Conservation (phyloP, 1,140 invertebrate species). For the Campoletis sonorensis region DNA sequence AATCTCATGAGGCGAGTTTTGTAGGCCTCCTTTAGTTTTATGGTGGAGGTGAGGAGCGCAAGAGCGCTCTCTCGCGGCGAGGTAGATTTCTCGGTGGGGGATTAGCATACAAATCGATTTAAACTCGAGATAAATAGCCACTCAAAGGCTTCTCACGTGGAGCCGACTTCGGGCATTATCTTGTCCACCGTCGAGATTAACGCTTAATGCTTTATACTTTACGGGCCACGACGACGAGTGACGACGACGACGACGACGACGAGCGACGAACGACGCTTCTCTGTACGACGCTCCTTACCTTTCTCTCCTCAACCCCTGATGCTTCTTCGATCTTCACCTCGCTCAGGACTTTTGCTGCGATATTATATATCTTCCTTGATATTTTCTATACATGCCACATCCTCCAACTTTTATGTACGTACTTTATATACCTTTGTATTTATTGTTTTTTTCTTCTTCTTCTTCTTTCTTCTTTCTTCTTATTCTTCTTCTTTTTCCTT, state of each 20-base stretch:
- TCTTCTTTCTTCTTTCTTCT: neutral
- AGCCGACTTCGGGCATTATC: conserved; percentile 74
- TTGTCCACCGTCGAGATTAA: conserved; percentile 74
- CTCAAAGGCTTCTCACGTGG: conserved; percentile 74
- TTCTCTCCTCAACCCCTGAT: neutral
- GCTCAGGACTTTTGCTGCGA: conserved; percentile 12
- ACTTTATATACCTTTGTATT: neutral
- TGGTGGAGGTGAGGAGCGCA: conserved; percentile 60
- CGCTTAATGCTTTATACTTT: conserved; percentile 75
- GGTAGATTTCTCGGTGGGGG: conserved; percentile 72
- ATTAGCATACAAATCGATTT: conserved; percentile 78
- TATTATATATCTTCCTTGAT: conserved; percentile 22
- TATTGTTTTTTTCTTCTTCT: neutral
- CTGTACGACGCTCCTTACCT: neutral
- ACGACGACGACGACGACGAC: conserved; percentile 38
- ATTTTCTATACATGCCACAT: neutral
- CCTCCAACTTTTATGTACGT: neutral
- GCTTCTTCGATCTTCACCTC: neutral
- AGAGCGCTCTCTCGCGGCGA: conserved; percentile 46
- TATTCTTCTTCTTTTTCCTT: neutral
- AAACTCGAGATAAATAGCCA: conserved; percentile 77
- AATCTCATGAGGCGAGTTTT: conserved; percentile 74
- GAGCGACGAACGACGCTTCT: conserved; percentile 29
- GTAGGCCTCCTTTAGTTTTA: conserved; percentile 75
- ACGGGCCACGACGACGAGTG: conserved; percentile 46